phyloP scores from a whole-genome alignment of 2,888 invertebrate genomes.

The Stenodera caucasica region DNA sequence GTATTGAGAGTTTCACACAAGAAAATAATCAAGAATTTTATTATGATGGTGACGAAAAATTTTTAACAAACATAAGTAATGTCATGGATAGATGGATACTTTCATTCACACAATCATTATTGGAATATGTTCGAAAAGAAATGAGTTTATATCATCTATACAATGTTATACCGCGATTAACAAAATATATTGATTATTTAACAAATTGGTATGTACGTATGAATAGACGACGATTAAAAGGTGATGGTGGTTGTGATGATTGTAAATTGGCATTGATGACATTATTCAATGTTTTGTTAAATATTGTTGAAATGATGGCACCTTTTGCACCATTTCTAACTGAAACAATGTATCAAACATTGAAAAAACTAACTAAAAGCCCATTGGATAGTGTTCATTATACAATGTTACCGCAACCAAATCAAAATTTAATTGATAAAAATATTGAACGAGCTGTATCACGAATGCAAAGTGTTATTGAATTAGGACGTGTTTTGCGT shows the following conservation, averaged over 20 bases:
- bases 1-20: slow-evolving; percentile 78
- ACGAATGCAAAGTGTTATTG: slow-evolving; percentile 93
- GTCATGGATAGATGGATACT: slow-evolving; percentile 98
- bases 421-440: slow-evolving; percentile 71
- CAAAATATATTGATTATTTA: slow-evolving; percentile 95
- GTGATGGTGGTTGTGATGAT: slow-evolving; percentile 80
- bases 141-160: slow-evolving; percentile 95
- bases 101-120: slow-evolving; percentile 92
- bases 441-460: slow-evolving; percentile 88
- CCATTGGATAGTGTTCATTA: slow-evolving; percentile 84
- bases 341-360: slow-evolving; percentile 91
- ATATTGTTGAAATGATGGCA: slow-evolving; percentile 92
- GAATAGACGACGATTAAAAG: slow-evolving; percentile 94
- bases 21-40: slow-evolving; percentile 55
- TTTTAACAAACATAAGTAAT: slow-evolving; percentile 58
- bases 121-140: slow-evolving; percentile 85
- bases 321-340: slow-evolving; percentile 97
- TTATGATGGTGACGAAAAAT: slow-evolving; percentile 48
- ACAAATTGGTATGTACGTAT: slow-evolving; percentile 99
- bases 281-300: slow-evolving; percentile 82
- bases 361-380: slow-evolving; percentile 67
- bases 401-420: slow-evolving; percentile 81
- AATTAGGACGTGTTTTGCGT: slow-evolving; percentile 88
- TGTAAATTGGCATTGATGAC: slow-evolving; percentile 84
- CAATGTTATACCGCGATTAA: slow-evolving; percentile 90